Evolutionary conservation across 2,888 invertebrate species (phyloP).

Genomic region (Ceratothoa steindachneri): DNA sequence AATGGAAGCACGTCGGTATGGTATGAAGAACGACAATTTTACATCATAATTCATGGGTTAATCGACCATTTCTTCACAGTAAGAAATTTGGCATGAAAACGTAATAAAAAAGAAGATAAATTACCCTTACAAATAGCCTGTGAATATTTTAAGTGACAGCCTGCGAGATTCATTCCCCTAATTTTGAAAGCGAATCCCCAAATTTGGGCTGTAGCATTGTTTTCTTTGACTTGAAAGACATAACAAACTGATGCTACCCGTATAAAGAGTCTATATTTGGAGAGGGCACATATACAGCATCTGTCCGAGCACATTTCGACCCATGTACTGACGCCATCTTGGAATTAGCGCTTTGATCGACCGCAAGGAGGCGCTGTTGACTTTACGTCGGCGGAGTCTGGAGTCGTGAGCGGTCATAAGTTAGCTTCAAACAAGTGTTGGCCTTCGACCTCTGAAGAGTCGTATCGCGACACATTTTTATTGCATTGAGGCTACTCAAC

Average conservation of each 20-base stretch:
- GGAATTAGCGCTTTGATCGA: not conserved
- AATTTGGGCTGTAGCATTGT: not conserved
- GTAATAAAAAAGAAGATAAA: too few species aligned
- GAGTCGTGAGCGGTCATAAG: not conserved
- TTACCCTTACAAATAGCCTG: too few species aligned
- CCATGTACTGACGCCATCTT: not conserved
- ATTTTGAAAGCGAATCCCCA: too few species aligned
- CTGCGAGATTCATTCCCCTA: too few species aligned
- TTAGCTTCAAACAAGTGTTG: not conserved
- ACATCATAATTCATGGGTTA: too few species aligned
- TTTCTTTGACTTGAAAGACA: not conserved
- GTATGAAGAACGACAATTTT: too few species aligned
- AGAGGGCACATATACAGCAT: not conserved
- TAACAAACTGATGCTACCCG: not conserved
- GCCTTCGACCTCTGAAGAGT: not conserved
- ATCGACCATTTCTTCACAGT: too few species aligned
- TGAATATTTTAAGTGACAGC: too few species aligned
- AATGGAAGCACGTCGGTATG: too few species aligned
- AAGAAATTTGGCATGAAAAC: too few species aligned
- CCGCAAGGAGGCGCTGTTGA: not conserved
- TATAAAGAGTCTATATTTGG: not conserved
- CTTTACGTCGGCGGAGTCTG: not conserved
- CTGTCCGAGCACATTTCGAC: not conserved
- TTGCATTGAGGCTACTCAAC: not conserved
- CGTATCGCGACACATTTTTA: not conserved